Conservation (phyloP, 1,140 invertebrate species). For the Cydia pomonella region DNA sequence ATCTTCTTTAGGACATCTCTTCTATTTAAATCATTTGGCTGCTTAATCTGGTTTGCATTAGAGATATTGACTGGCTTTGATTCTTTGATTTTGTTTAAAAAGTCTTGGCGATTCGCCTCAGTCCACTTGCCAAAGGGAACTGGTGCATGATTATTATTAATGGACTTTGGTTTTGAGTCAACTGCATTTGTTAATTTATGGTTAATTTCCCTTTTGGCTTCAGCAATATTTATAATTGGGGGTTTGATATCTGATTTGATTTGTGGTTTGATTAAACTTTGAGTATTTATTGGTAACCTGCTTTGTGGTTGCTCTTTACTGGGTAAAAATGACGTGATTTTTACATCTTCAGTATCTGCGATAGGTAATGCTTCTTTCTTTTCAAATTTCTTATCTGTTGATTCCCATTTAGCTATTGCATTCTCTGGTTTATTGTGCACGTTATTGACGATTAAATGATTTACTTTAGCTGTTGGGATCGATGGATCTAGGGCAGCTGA, state of each 20-base stretch:
- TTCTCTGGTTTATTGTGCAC: neutral
- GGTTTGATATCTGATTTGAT: conserved; percentile 15
- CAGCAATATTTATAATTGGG: neutral
- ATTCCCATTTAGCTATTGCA: neutral
- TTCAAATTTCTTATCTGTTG: neutral
- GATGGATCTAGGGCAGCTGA: neutral
- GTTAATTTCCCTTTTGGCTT: conserved; percentile 37
- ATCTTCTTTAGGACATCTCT: conserved; percentile 72
- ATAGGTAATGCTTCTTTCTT: neutral
- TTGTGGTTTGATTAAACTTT: conserved; percentile 9
- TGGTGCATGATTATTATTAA: conserved; percentile 55
- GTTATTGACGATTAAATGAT: neutral
- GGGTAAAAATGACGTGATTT: neutral
- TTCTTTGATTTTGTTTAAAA: conserved; percentile 75
- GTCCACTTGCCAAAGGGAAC: conserved; percentile 77
- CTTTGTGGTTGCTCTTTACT: conserved; percentile 6
- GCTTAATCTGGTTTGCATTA: conserved; percentile 72
- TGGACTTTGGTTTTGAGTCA: conserved; percentile 44
- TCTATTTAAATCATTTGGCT: conserved; percentile 74
- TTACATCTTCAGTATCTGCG: neutral
- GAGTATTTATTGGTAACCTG: conserved; percentile 11
- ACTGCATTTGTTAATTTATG: conserved; percentile 40
- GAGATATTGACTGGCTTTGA: conserved; percentile 57
- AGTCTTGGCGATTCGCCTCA: conserved; percentile 71
- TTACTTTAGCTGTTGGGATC: neutral